Conservation (phyloP, 2,888 invertebrate species). For the Thymelicus sylvestris region DNA sequence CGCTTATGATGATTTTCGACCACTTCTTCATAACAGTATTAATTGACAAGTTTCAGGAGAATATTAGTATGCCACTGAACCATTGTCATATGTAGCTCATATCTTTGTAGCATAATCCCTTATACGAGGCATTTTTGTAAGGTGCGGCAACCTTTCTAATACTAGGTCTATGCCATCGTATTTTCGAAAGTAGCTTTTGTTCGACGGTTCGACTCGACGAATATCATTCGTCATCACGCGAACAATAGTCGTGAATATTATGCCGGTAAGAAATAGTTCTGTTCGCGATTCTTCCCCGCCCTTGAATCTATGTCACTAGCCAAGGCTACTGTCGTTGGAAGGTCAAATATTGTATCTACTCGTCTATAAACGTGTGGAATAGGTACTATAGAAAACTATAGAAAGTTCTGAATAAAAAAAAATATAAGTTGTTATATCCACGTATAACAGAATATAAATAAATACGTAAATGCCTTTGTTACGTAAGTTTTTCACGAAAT, state of each 20-base stretch:
- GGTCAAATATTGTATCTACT: neutral
- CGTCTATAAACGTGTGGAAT: neutral
- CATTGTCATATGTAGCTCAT: neutral
- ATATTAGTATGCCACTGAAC: neutral
- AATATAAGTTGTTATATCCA: neutral
- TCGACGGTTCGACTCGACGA: slow-evolving; percentile 25
- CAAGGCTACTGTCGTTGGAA: neutral
- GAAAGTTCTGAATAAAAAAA: neutral
- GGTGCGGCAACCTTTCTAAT: slow-evolving; percentile 16
- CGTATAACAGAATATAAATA: no score
- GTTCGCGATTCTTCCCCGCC: slow-evolving; percentile 5
- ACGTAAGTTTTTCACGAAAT: no score
- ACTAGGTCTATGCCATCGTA: slow-evolving; percentile 9
- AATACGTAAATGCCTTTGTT: no score
- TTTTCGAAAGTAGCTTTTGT: slow-evolving; percentile 19
- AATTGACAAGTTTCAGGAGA: neutral
- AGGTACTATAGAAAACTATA: no score
- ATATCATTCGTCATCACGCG: slow-evolving; percentile 43
- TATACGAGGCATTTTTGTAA: slow-evolving; percentile 2
- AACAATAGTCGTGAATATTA: slow-evolving; percentile 41
- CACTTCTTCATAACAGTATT: neutral
- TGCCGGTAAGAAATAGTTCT: slow-evolving; percentile 17
- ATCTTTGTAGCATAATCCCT: neutral
- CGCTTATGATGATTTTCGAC: neutral
- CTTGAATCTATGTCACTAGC: neutral